Percentiles rank a stretch among this genome's conserved stretches.
Conservation (phyloP, 2,888 invertebrate species). For the Hemistola chrysoprasaria region DNA sequence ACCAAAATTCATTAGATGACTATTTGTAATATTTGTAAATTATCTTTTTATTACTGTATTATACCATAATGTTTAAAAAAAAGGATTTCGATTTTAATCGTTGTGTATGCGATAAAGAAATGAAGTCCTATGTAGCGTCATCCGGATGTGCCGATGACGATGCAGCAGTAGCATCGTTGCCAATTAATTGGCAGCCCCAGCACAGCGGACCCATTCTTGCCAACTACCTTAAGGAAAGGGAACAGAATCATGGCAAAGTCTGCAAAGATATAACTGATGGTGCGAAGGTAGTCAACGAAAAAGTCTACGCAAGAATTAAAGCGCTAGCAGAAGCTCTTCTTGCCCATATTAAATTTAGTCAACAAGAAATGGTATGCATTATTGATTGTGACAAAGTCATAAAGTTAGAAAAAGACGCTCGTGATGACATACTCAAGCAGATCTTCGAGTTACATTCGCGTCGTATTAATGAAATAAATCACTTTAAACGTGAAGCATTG, state of each 20-base stretch:
- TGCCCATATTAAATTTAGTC: conserved; percentile 47
- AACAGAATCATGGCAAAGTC: conserved; percentile 43
- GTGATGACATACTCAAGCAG: conserved; percentile 40
- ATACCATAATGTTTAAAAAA: too few species aligned
- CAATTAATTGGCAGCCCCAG: conserved; percentile 54
- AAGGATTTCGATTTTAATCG: neutral
- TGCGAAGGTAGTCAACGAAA: conserved; percentile 44
- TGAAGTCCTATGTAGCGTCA: conserved; percentile 31
- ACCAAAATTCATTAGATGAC: too few species aligned
- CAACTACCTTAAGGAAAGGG: conserved; percentile 54
- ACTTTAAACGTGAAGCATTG: conserved; percentile 51
- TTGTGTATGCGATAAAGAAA: conserved; percentile 13
- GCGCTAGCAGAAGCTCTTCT: conserved; percentile 49
- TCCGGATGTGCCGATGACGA: conserved; percentile 53
- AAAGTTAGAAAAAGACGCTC: conserved; percentile 29
- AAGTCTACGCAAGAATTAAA: conserved; percentile 50
- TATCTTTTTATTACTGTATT: too few species aligned
- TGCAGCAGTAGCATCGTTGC: conserved; percentile 57
- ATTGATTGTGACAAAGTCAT: conserved; percentile 31
- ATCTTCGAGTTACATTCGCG: conserved; percentile 38
- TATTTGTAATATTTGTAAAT: too few species aligned
- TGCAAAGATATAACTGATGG: conserved; percentile 38
- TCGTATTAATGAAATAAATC: conserved; percentile 41
- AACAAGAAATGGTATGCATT: conserved; percentile 48
- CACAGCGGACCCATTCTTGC: conserved; percentile 51